Evolutionary conservation across 2,113 vertebrate genomes (phyloP), one percentile per base, ranked within the genome.

Genomic region (Sylvia atricapilla): DNA sequence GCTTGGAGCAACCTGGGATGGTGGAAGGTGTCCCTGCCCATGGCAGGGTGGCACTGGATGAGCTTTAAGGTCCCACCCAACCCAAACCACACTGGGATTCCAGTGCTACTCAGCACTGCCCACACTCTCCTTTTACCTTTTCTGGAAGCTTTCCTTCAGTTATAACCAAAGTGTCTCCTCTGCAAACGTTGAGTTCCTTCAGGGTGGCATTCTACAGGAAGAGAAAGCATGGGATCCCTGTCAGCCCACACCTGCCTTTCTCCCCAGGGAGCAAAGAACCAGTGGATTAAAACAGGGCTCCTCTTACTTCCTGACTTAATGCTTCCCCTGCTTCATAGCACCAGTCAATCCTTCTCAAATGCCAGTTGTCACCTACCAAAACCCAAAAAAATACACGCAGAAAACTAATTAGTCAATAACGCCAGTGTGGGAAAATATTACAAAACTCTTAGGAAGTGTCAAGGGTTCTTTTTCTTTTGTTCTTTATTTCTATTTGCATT

Each of bases 141-240:
- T 98, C 98, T 89, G 98, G 99, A 72, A 99, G 98, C 44, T 97
- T 98, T 73, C 99, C 99, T 96, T 99, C 98, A 27, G 96, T 97
- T 85, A 99, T 28, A 39, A 99, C 97, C 86, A 99, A 95, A 15
- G 98, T 99, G 47, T 99, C 99, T 85, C 99, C 99, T 39, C 96
- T 98, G 94, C 77, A 97, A 17, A 99, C 95, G 44, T 97, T 98
- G 60, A 99, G 95, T 15, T 99, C 98, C 74, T 98, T 98, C 95
- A 99, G 88, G n/a, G 98, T 97, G n/a, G 98, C 98, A 72, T 98
- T 97, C 99, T 99, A 95, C 43, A 86, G 90, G 90, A 13, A 93
- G 5, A 97, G 66, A 97, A 90, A 95, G 55, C 41, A 39, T 18
- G 59, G 52, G 2, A 15, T 1, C 5, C 23, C 7, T 25, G 5